Conservation (phyloP, 2,888 invertebrate species). For the Nudaria mundana region DNA sequence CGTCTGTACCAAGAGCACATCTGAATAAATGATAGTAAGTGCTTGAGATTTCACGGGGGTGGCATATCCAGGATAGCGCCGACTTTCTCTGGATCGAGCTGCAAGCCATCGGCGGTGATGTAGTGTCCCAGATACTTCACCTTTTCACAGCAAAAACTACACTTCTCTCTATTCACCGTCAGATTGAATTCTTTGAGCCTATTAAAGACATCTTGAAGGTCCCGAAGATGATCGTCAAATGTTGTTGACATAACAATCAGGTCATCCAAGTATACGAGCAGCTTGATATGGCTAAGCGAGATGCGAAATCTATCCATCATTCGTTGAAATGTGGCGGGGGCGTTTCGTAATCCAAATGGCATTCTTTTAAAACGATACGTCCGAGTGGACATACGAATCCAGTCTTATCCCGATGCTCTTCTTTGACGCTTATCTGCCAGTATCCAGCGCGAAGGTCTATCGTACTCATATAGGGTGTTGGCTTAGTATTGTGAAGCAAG, state of each 20-base stretch:
- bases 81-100: background rate
- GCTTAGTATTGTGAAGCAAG: slow-evolving; percentile 1
- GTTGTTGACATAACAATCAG: background rate
- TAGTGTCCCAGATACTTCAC: background rate
- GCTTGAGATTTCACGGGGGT: slow-evolving; percentile 10
- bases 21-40: slow-evolving; percentile 8
- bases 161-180: background rate
- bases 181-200: background rate
- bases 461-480: slow-evolving; percentile 5
- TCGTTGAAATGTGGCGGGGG: slow-evolving; percentile 37
- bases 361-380: slow-evolving; percentile 33
- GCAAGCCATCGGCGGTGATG: background rate
- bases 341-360: slow-evolving; percentile 41
- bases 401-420: slow-evolving; percentile 6
- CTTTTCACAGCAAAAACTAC: background rate
- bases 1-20: slow-evolving; percentile 29
- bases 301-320: slow-evolving; percentile 11
- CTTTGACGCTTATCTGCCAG: slow-evolving; percentile 2
- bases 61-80: slow-evolving; percentile 15
- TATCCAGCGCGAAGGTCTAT: slow-evolving; percentile 6
- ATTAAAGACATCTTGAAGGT: background rate
- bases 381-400: slow-evolving; percentile 27
- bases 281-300: background rate
- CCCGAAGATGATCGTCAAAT: background rate
- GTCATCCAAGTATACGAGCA: background rate